phyloP scores from a whole-genome alignment of 2,113 vertebrate species.

The Sturnus vulgaris region DNA sequence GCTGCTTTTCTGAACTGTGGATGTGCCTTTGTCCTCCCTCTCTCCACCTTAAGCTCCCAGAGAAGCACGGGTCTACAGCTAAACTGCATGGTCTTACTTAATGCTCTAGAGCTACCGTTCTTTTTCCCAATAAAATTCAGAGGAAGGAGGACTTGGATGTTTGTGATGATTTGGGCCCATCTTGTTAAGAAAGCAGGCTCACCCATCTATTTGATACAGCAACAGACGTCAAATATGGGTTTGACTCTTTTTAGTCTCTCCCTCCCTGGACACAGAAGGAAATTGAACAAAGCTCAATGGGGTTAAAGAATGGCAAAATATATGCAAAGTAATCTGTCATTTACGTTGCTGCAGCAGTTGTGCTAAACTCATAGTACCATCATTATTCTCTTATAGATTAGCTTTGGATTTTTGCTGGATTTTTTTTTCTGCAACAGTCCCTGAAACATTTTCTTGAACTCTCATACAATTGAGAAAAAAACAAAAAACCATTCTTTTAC shows the following conservation, averaged over 20 bases:
- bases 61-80: not conserved
- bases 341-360: not conserved
- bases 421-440: not conserved
- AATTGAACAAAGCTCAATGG: not conserved
- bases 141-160: not conserved
- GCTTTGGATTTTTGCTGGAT: not conserved
- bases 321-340: not conserved
- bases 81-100: not conserved
- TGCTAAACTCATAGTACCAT: not conserved
- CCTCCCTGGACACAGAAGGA: not conserved
- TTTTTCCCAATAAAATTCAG: not conserved
- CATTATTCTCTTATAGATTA: not conserved
- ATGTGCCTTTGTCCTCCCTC: not conserved
- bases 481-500: not conserved
- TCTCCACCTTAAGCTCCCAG: not conserved
- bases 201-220: not conserved
- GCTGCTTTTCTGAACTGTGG: not conserved
- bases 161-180: not conserved
- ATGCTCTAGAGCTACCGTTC: not conserved
- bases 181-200: not conserved
- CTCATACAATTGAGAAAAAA: not conserved
- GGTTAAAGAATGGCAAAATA: not conserved
- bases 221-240: accelerated
- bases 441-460: not conserved
- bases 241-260: not conserved